These are phyloP conservation scores for Sepioteuthis lessoniana DNA, from an alignment of 2,888 invertebrate genomes.

Conservation along the genomic window DNA sequence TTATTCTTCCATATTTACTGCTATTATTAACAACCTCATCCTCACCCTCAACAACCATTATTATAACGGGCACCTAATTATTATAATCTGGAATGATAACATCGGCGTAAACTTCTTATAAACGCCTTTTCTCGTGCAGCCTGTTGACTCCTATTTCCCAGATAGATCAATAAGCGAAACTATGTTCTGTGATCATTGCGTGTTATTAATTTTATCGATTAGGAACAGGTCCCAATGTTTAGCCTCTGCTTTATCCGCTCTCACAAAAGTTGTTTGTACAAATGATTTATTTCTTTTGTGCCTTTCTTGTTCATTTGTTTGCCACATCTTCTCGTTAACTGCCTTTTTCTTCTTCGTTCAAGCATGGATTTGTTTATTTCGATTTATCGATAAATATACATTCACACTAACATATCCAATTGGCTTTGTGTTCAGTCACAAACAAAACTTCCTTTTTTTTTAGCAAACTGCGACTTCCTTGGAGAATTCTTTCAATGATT, in stretches of 20 bases:
- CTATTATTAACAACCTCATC: no score
- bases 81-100: neutral
- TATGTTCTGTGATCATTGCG: neutral
- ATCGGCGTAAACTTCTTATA: neutral
- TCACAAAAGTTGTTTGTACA: neutral
- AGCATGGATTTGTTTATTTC: neutral
- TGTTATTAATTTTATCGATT: slow-evolving; percentile 11
- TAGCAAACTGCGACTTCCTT: neutral
- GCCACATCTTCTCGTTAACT: neutral
- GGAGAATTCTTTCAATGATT: no score
- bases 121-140: neutral
- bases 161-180: neutral
- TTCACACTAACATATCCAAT: neutral
- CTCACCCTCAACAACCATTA: no score
- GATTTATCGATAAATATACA: neutral
- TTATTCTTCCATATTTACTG: no score
- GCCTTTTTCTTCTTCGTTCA: neutral
- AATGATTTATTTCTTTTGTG: neutral
- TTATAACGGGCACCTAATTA: no score
- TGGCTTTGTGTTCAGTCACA: neutral
- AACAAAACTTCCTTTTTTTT: neutral
- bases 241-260: neutral
- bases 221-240: neutral
- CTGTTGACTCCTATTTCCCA: neutral
- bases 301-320: neutral